phyloP scores from a whole-genome alignment of 2,797 vertebrate species.

The Parotocinclus haroldoi region DNA sequence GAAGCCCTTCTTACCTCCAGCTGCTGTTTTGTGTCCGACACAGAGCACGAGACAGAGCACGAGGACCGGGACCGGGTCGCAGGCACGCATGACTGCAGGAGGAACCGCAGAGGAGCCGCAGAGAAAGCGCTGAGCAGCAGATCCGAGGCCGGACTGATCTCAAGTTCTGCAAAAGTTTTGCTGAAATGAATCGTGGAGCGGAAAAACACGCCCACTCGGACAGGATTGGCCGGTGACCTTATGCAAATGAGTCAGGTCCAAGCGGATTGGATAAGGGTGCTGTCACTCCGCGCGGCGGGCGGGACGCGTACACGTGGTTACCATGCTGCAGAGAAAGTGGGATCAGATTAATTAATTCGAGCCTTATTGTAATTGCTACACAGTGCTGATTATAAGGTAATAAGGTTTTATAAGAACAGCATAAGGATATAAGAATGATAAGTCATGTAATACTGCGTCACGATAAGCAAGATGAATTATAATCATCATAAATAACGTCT shows the following conservation, averaged over 20 bases:
- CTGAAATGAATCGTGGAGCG: constrained; percentile 66
- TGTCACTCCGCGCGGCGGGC: constrained; percentile 52
- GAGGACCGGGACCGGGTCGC: constrained; percentile 59
- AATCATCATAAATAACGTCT: no score
- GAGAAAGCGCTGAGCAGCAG: constrained; percentile 22
- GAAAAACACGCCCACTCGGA: constrained; percentile 64
- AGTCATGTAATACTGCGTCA: no score
- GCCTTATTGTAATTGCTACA: no score
- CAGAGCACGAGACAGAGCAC: constrained; percentile 66
- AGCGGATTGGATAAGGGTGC: constrained; percentile 46
- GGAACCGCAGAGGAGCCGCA: background rate
- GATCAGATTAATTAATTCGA: no score
- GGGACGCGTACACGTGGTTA: constrained; percentile 79
- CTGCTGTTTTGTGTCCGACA: constrained; percentile 47
- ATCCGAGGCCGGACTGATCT: constrained; percentile 47
- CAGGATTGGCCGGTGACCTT: constrained; percentile 47
- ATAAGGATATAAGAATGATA: no score
- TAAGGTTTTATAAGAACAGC: no score
- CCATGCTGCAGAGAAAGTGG: constrained; percentile 20
- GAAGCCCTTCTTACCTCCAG: constrained; percentile 26
- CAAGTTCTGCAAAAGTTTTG: constrained; percentile 68
- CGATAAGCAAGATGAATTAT: no score
- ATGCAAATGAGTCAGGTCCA: background rate
- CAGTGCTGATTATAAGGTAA: no score
- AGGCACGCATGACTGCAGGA: constrained; percentile 67